Evolutionary conservation across 1,140 invertebrate species (phyloP).

Genomic region (Drosophila grimshawi): DNA sequence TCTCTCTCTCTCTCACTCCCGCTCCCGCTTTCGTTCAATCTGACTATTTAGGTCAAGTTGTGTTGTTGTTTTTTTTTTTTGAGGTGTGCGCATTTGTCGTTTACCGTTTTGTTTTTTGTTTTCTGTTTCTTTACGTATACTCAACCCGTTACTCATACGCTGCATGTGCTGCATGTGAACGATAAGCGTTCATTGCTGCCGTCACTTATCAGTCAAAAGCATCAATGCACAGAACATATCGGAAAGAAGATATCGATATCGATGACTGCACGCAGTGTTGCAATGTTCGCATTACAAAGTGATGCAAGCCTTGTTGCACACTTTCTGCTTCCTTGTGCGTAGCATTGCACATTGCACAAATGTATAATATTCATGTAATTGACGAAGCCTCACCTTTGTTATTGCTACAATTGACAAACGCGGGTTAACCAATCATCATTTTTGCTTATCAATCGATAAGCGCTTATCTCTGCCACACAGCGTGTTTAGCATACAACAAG

Average conservation of each 20-base stretch:
- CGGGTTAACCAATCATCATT: constrained; percentile 22
- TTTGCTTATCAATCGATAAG: constrained; percentile 14
- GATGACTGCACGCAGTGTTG: constrained; percentile 52
- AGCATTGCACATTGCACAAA: constrained; percentile 24
- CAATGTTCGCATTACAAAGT: constrained; percentile 49
- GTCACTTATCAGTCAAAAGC: constrained; percentile 65
- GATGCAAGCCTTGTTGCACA: neutral
- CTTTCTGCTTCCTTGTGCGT: constrained; percentile 60
- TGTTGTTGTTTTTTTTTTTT: constrained; percentile 43
- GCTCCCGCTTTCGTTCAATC: constrained; percentile 18
- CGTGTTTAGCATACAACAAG: constrained; percentile 20
- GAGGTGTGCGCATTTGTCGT: constrained; percentile 52
- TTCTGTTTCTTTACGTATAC: constrained; percentile 10
- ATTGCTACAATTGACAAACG: constrained; percentile 13
- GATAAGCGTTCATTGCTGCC: constrained; percentile 61
- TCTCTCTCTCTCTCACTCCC: constrained; percentile 13
- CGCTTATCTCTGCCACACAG: constrained; percentile 4
- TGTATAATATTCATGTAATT: constrained; percentile 13
- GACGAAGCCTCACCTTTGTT: constrained; percentile 53
- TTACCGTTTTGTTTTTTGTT: constrained; percentile 39
- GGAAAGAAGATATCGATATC: constrained; percentile 52
- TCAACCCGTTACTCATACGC: constrained; percentile 63
- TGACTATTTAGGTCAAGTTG: constrained; percentile 72
- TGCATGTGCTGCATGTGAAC: constrained; percentile 48
- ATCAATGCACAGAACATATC: constrained; percentile 33